Evolutionary conservation across 2,113 vertebrate species (phyloP).

Genomic region (Ascaphus truei): DNA sequence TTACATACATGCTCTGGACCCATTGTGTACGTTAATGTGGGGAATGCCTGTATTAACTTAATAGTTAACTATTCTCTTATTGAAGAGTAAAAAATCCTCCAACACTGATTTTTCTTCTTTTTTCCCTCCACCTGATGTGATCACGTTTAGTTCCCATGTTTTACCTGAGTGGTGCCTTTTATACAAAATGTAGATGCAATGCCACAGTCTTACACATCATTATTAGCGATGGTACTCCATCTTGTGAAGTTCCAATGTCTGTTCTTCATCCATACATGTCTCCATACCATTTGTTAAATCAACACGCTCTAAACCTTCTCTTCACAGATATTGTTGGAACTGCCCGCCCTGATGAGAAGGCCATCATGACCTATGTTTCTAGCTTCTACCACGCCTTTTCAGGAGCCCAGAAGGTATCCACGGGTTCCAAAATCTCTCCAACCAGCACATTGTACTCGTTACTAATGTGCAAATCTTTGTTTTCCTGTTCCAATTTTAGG

Average conservation of each 20-base stretch:
- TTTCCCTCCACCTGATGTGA: too few species aligned
- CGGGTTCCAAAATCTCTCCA: slow-evolving; percentile 70
- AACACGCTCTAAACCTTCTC: slow-evolving; percentile 62
- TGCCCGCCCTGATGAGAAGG: slow-evolving; percentile 96
- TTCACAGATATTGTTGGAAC: slow-evolving; percentile 96
- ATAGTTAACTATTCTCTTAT: too few species aligned
- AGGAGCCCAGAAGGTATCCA: slow-evolving; percentile 98
- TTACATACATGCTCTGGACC: too few species aligned
- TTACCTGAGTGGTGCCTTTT: too few species aligned
- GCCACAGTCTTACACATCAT: not conserved
- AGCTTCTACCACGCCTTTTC: slow-evolving; percentile 99
- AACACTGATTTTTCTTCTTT: too few species aligned
- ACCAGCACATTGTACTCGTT: slow-evolving; percentile 59
- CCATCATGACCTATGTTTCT: slow-evolving; percentile 99
- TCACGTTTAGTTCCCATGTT: too few species aligned
- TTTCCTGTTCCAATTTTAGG: slow-evolving; percentile 49
- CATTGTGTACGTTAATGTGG: too few species aligned
- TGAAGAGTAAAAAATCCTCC: too few species aligned
- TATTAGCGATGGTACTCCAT: slow-evolving; percentile 35
- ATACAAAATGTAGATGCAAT: too few species aligned
- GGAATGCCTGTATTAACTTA: too few species aligned
- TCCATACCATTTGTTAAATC: slow-evolving; percentile 40
- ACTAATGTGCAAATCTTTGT: slow-evolving; percentile 70
- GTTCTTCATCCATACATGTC: too few species aligned
- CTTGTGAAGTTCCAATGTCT: too few species aligned